Base-by-base conservation (phyloP, 1,140 invertebrate genomes). In the Aleiodes sp. region DNA sequence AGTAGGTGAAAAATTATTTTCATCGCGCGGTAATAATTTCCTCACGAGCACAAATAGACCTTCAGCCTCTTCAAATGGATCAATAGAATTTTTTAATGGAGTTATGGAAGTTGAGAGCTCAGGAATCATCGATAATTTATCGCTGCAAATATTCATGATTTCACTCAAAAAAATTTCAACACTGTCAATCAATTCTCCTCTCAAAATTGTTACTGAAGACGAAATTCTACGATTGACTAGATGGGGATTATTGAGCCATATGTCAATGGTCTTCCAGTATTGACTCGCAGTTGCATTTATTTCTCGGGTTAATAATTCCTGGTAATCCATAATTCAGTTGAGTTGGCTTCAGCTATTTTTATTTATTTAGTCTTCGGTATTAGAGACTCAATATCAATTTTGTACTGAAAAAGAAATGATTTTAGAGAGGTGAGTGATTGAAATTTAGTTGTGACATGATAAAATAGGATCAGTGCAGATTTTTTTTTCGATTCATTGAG, bases 161-260 rank as follows among this genome's bases (percentile, higher is more conserved):
- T 31, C 0, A 65, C 37, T 1, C 19, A 26, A 16, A 63, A 8
- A 24, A 82, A 68, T 33, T 33, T 41, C 37, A 4, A 60, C 14
- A 16, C 70, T 46, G n/a, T 46, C 60, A 31, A 70, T 62, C 16
- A 81, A 35, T 73, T 78, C 65, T 0, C 67, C 57, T 0, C 67
- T 57, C 3, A 79, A 24, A 46, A 85, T n/a, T 43, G 82, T 72
- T 0, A 70, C 68, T 0, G 79, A 82, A 14, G 75, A 75, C 16
- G 82, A 77, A 29, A 86, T 79, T 67, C 83, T 78, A 19, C 85
- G 82, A 72, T 87, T 87, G 19, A 86, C 74, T 14, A 81, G 70
- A 39, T 87, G 85, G 56, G 85, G 83, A 72, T 80, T 84, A 28
- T 71, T 78, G 12, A 82, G 64, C 76, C 80, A 84, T 41, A 87